A percentile compares a stretch with the other conserved stretches of the same genome.
Conservation (phyloP, 1,140 invertebrate genomes). For the Cherax quadricarinatus region DNA sequence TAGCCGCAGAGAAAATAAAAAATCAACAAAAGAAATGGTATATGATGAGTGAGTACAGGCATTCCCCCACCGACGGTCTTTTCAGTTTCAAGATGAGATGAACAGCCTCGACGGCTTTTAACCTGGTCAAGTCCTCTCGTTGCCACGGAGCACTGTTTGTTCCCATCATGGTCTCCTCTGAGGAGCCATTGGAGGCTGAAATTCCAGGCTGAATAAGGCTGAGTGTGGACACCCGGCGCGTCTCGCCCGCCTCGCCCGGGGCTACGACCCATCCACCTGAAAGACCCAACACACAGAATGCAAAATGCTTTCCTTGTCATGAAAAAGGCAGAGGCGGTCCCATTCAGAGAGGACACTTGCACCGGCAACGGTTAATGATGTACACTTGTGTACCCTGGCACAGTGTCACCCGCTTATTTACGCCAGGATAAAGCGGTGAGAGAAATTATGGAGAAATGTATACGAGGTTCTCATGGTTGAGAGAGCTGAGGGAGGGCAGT, state of each 20-base stretch:
- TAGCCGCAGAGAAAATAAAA: neutral
- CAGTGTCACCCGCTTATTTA: neutral
- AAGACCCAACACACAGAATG: conserved; percentile 50
- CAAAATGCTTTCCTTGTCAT: conserved; percentile 48
- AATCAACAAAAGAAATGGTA: neutral
- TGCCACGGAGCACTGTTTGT: conserved; percentile 55
- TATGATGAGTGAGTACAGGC: neutral
- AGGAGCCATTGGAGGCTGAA: conserved; percentile 43
- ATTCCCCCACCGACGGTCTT: conserved; percentile 24
- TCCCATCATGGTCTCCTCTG: conserved; percentile 50
- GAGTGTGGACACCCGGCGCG: conserved; percentile 21
- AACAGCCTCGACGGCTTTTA: conserved; percentile 54
- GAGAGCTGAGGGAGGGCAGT: neutral
- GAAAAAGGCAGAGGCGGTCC: conserved; percentile 51
- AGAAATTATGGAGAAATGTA: neutral
- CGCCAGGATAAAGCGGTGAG: no score
- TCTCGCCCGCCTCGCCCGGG: conserved; percentile 14
- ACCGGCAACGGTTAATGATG: conserved; percentile 11
- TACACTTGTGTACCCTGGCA: neutral
- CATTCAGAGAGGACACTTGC: conserved; percentile 18
- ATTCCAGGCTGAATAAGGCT: conserved; percentile 57
- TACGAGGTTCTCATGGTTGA: neutral
- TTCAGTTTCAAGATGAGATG: conserved; percentile 55
- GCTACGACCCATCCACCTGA: conserved; percentile 12
- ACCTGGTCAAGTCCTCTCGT: conserved; percentile 55